Conservation (phyloP, 2,888 invertebrate genomes). For the Tyria jacobaeae region DNA sequence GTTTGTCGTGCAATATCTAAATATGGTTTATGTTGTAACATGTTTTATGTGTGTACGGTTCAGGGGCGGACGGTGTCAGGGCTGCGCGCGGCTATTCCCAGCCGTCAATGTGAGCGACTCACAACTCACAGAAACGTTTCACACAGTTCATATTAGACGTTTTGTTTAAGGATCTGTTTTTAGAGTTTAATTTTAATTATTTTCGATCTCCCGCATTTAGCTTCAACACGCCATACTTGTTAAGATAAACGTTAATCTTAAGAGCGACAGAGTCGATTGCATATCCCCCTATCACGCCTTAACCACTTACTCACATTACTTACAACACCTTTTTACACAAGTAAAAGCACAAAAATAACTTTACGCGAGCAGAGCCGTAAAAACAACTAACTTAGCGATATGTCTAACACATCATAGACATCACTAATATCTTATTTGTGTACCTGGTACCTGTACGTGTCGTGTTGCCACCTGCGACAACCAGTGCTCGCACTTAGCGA, state of each 20-base stretch:
- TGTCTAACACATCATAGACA: no score
- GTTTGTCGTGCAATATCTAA: neutral
- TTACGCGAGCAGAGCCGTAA: no score
- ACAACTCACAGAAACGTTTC: no score
- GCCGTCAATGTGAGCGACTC: slow-evolving; percentile 10
- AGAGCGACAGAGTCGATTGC: no score
- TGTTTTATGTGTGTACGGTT: slow-evolving; percentile 9
- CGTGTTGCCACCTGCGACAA: slow-evolving; percentile 2
- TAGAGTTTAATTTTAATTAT: neutral
- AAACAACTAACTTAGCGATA: no score
- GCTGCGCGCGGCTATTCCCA: slow-evolving; percentile 19
- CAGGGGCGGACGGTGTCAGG: slow-evolving; percentile 29
- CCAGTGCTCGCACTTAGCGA: slow-evolving; percentile 36
- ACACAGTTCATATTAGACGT: neutral
- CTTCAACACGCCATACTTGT: neutral
- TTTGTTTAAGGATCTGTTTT: neutral
- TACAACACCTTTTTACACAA: no score
- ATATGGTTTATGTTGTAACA: neutral
- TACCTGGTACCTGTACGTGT: neutral
- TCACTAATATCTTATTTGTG: no score
- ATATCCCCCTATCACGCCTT: neutral
- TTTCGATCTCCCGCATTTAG: neutral
- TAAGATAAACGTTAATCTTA: no score
- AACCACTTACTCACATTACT: no score
- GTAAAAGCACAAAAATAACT: no score